Conservation (phyloP, 2,113 vertebrate species). For the Colistium nudipinnis region DNA sequence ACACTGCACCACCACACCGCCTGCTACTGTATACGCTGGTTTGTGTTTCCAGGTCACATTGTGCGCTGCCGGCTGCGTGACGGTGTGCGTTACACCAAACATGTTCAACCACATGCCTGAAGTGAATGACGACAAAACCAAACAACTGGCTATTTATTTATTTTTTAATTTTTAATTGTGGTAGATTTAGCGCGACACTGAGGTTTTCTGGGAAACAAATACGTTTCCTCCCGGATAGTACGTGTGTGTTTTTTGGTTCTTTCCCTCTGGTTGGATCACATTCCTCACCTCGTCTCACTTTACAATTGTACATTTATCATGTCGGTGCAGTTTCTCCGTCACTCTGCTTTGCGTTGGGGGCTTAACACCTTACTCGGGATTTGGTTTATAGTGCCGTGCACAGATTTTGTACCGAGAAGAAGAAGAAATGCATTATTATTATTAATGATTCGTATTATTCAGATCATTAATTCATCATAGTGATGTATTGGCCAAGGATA, state of each 20-base stretch:
- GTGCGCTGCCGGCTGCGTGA: background rate
- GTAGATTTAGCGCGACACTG: constrained; percentile 14
- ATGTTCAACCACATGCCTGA: constrained; percentile 8
- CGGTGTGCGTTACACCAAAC: background rate
- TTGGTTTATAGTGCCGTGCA: background rate
- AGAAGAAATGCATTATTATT: too few species aligned
- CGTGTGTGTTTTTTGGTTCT: background rate
- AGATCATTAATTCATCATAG: too few species aligned
- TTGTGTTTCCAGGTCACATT: constrained; percentile 37
- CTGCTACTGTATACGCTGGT: constrained; percentile 1
- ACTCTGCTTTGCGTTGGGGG: background rate
- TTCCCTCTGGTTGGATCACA: constrained; percentile 37
- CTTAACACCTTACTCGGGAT: background rate
- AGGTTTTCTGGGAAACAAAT: constrained; percentile 21
- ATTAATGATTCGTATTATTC: too few species aligned
- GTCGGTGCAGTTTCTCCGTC: constrained; percentile 37
- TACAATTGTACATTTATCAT: constrained; percentile 64
- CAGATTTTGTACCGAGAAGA: background rate
- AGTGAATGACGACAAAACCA: constrained; percentile 16
- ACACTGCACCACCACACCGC: background rate
- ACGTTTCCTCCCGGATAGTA: constrained; percentile 21
- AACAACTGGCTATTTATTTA: background rate
- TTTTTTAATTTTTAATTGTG: constrained; percentile 1
- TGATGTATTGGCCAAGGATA: too few species aligned
- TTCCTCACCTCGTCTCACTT: constrained; percentile 63